A percentile compares a stretch with the other conserved stretches of the same genome.
Evolutionary conservation across 2,797 vertebrate species (phyloP).

Genomic region (Thamnophis elegans): DNA sequence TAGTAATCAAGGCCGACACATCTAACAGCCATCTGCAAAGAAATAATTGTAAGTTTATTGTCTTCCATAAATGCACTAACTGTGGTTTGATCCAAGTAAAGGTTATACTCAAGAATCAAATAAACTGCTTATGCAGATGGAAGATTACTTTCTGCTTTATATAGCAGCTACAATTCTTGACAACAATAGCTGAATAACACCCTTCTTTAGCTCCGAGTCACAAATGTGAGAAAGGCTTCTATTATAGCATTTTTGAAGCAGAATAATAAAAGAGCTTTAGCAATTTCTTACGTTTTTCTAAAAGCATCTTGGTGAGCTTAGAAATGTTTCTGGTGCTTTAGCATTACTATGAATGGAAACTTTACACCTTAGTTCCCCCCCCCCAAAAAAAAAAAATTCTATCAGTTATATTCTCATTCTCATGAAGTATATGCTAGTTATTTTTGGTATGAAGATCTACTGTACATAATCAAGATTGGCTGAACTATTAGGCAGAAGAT

Average conservation of each 20-base stretch:
- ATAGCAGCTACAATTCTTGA: background rate
- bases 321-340: background rate
- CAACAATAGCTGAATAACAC: background rate
- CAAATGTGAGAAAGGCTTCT: background rate
- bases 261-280: background rate
- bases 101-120: background rate
- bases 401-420: background rate
- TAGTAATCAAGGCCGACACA: background rate
- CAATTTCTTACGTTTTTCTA: background rate
- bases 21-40: background rate
- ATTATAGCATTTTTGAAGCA: background rate
- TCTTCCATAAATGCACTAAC: background rate
- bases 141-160: background rate
- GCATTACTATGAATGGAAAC: background rate
- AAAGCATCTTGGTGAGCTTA: background rate
- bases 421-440: background rate
- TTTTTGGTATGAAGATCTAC: background rate
- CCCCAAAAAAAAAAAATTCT: background rate
- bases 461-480: background rate
- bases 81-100: background rate
- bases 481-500: background rate
- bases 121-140: background rate
- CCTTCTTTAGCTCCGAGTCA: background rate
- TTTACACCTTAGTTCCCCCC: background rate
- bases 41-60: background rate